Conservation (phyloP, 1,140 invertebrate species). For the Rhagoletis zephyria region DNA sequence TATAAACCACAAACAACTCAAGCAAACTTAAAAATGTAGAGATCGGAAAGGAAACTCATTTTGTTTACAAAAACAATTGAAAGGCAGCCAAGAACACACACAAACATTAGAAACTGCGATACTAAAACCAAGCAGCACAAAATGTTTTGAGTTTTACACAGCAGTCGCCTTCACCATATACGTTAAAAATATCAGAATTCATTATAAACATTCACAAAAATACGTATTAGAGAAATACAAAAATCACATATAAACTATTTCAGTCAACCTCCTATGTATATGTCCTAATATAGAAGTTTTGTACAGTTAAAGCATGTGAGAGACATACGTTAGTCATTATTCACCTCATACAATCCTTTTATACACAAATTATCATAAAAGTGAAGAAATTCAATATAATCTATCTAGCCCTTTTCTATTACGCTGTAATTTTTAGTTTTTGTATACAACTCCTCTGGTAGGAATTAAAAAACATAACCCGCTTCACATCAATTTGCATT, state of each 20-base stretch:
- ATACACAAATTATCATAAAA: conserved; percentile 29
- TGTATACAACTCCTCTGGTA: conserved; percentile 48
- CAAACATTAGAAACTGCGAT: conserved; percentile 33
- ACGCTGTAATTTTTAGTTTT: conserved; percentile 39
- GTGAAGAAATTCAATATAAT: conserved; percentile 43
- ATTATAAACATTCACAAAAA: not conserved
- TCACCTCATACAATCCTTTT: conserved; percentile 6
- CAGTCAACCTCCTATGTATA: not conserved
- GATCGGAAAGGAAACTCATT: conserved; percentile 28
- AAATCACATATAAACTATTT: conserved; percentile 12
- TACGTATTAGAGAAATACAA: not conserved
- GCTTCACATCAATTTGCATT: conserved; percentile 22
- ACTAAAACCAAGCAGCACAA: conserved; percentile 34
- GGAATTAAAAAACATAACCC: conserved; percentile 20
- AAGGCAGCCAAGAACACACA: conserved; percentile 34
- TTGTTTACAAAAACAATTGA: conserved; percentile 43
- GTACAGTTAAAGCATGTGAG: conserved; percentile 26
- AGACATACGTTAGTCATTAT: conserved; percentile 9
- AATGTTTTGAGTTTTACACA: conserved; percentile 32
- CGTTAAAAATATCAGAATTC: not conserved
- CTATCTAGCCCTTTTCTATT: conserved; percentile 24
- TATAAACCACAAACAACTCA: conserved; percentile 52
- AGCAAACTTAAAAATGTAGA: conserved; percentile 52
- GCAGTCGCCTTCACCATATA: conserved; percentile 2
- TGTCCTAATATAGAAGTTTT: conserved; percentile 33